Base-by-base conservation (phyloP, 2,113 vertebrate species). In the Tiliqua scincoides region DNA sequence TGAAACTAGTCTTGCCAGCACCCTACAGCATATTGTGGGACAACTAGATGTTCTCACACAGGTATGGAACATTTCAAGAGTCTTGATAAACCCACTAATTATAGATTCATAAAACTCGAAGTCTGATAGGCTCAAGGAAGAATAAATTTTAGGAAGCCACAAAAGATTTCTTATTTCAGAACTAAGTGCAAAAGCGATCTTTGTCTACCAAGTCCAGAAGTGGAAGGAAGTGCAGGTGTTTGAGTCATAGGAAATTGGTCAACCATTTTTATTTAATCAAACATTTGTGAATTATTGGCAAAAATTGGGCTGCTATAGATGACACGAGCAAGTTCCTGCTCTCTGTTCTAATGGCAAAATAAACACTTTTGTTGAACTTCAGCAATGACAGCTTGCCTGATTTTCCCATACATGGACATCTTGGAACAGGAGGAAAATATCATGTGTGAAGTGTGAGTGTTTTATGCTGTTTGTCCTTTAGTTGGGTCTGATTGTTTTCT, bases 21-120 rank as follows among this genome's bases (percentile, higher is more conserved):
- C 98, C 0, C 96, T 99, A 89, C 97, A 98, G 86, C 98, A 98
- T 92, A 98, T 99, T n/a, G 96, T 99, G 91, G 95, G 96, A 85
- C 98, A 99, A 88, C 95, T 99, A 91, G 98, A 98, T 77, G 96
- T 99, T 93, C 97, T 99, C 82, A 99, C 98, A 81, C 98, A 99
- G 98, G 98, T 99, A 97, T 92, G 89, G 4, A 65, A 85, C 89
- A 5, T 35, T 52, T 89, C 85, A 79, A 43, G 62, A 82, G 86
- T 89, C 63, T 62, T 62, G 6, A 48, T 20, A 57, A 40, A 72
- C 14, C 59, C 14, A 5, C 32, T 37, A 5, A 61, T 8, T 8
- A 62, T 61, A 43, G 27, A 3, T 2, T 90, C 76, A 73, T 88
- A 43, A 21, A 40, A 62, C 32, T 59, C 6, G 54, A 12, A 10